These are phyloP conservation scores for Xiphydria camelus DNA, from an alignment of 2,888 invertebrate genomes.

Conservation along the genomic window DNA sequence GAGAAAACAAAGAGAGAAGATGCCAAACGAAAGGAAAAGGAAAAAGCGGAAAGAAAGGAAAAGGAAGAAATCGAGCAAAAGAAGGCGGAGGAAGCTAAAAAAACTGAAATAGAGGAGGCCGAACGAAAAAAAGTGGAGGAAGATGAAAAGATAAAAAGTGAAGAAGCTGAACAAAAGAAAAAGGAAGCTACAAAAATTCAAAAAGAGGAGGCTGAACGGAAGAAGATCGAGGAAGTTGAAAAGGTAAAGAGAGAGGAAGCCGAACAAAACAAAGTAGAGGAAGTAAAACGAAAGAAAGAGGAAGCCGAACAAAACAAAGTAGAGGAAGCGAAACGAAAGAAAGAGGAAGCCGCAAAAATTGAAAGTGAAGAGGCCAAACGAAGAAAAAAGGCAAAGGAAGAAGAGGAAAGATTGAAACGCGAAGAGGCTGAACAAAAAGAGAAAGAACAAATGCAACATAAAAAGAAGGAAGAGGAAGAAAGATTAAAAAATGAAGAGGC, in stretches of 20 bases:
- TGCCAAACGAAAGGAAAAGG: conserved; percentile 16
- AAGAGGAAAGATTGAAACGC: conserved; percentile 33
- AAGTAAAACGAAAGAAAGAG: conserved; percentile 21
- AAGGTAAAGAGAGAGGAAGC: conserved; percentile 21
- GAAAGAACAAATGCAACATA: conserved; percentile 21
- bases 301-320: conserved; percentile 21
- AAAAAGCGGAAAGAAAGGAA: conserved; percentile 17
- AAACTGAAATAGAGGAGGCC: conserved; percentile 13
- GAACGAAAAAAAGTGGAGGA: conserved; percentile 17
- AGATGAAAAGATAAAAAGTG: conserved; percentile 20
- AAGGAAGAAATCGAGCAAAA: conserved; percentile 26
- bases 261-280: conserved; percentile 20
- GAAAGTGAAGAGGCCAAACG: conserved; percentile 19
- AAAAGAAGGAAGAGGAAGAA: conserved; percentile 19
- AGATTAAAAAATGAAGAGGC: conserved; percentile 14
- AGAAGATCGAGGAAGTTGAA: conserved; percentile 43
- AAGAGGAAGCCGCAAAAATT: conserved; percentile 17
- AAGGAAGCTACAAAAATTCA: conserved; percentile 18
- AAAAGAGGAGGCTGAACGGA: conserved; percentile 25
- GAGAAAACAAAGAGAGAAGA: conserved; percentile 21
- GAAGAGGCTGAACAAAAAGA: conserved; percentile 27
- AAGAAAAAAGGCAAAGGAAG: conserved; percentile 47
- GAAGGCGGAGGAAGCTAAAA: conserved; percentile 27
- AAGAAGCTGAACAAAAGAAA: conserved; percentile 22
- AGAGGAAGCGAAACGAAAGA: conserved; percentile 20